These are phyloP conservation scores for Conops quadrifasciatus DNA, from an alignment of 2,888 invertebrate species.

Conservation along the genomic window DNA sequence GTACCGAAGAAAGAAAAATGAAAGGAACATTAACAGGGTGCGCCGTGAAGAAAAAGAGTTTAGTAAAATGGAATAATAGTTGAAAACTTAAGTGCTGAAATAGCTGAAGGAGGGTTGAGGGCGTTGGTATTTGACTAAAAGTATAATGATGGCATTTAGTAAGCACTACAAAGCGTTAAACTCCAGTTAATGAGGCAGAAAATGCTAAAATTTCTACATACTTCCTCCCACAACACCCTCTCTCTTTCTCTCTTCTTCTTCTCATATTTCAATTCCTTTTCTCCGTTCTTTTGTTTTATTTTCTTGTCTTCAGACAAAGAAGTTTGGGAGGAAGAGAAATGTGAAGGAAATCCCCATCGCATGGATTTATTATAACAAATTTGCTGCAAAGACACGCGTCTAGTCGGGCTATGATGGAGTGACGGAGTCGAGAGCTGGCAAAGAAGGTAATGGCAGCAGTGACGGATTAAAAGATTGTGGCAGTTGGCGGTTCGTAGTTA, in stretches of 20 bases:
- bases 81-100: not conserved
- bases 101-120: not conserved
- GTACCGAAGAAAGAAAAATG: too few species aligned
- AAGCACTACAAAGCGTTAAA: constrained; percentile 23
- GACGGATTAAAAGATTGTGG: not conserved
- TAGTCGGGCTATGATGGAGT: not conserved
- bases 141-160: constrained; percentile 7
- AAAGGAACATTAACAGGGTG: too few species aligned
- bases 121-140: not conserved
- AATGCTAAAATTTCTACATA: constrained; percentile 34
- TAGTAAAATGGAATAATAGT: not conserved
- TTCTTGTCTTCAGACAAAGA: not conserved
- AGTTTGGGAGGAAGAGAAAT: not conserved
- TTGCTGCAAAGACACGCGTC: not conserved
- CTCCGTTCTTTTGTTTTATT: not conserved
- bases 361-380: too few species aligned
- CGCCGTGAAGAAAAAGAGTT: too few species aligned
- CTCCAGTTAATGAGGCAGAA: constrained; percentile 39
- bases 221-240: not conserved
- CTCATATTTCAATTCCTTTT: too few species aligned
- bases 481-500: constrained; percentile 3
- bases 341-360: not conserved
- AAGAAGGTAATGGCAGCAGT: not conserved
- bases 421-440: not conserved
- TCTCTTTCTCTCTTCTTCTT: constrained; percentile 11